phyloP scores from a whole-genome alignment of 2,113 vertebrate species.

The Leptosomus discolor region DNA sequence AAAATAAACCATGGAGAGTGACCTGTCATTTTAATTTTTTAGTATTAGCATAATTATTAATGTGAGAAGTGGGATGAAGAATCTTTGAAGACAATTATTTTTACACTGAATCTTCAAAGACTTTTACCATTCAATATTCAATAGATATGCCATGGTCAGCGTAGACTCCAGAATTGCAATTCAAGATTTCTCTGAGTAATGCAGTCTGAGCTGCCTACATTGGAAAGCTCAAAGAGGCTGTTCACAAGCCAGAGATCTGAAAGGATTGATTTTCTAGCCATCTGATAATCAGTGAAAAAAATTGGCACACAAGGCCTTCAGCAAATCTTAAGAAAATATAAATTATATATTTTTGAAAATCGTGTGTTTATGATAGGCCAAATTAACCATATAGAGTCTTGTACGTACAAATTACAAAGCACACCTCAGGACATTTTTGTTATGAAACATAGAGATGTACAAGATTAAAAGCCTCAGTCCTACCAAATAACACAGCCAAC shows the following conservation, averaged over 20 bases:
- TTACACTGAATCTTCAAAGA: neutral
- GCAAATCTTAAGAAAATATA: neutral
- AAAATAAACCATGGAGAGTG: neutral
- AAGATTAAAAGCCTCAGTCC: neutral
- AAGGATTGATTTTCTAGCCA: neutral
- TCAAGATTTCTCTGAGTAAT: neutral
- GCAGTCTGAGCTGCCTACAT: neutral
- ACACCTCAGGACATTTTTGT: neutral
- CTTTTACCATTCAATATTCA: neutral
- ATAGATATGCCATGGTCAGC: neutral
- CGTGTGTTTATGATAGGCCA: neutral
- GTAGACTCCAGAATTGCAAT: neutral
- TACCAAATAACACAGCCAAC: neutral
- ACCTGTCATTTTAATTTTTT: neutral
- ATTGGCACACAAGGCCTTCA: neutral
- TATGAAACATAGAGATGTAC: neutral
- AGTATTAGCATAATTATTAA: neutral
- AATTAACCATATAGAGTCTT: neutral
- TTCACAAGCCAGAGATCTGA: neutral
- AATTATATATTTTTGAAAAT: neutral
- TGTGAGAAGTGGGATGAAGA: neutral
- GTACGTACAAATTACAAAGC: neutral
- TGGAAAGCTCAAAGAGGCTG: neutral
- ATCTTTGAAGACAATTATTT: neutral
- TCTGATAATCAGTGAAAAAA: neutral